Percentiles rank a stretch among this genome's conserved stretches.
Conservation (phyloP, 2,888 invertebrate genomes). For the Drosophila mulleri region DNA sequence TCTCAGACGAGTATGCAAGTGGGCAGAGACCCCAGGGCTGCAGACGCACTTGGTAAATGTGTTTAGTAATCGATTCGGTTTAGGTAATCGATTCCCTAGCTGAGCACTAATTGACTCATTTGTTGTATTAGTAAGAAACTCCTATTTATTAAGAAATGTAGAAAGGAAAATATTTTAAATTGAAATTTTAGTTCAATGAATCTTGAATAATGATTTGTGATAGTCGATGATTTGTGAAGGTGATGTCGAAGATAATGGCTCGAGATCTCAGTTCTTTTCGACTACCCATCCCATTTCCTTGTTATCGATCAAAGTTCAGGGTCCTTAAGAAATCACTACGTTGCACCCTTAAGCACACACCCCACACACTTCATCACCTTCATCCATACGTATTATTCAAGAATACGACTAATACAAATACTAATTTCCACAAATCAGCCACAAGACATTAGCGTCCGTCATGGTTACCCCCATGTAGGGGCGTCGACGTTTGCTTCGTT, state of each 20-base stretch:
- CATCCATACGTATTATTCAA: slow-evolving; percentile 24
- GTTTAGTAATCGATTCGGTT: neutral
- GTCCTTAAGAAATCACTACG: neutral
- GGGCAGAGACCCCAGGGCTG: slow-evolving; percentile 39
- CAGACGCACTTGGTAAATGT: neutral
- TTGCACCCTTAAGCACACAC: slow-evolving; percentile 1
- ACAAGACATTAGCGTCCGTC: slow-evolving; percentile 39
- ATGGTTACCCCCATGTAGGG: slow-evolving; percentile 31
- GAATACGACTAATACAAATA: slow-evolving; percentile 34
- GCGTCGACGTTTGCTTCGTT: neutral
- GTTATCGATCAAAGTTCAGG: neutral
- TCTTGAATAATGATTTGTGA: neutral
- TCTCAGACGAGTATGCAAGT: slow-evolving; percentile 49
- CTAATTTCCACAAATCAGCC: slow-evolving; percentile 44
- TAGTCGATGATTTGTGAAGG: neutral
- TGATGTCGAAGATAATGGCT: no score
- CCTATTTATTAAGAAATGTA: no score
- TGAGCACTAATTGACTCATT: neutral
- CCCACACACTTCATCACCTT: neutral
- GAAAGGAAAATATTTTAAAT: no score
- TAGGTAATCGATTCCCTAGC: neutral
- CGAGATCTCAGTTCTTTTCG: no score
- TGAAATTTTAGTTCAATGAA: no score
- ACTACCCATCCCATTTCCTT: no score
- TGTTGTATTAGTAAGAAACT: no score